Conservation (phyloP, 2,113 vertebrate species). For the Rattus rattus region DNA sequence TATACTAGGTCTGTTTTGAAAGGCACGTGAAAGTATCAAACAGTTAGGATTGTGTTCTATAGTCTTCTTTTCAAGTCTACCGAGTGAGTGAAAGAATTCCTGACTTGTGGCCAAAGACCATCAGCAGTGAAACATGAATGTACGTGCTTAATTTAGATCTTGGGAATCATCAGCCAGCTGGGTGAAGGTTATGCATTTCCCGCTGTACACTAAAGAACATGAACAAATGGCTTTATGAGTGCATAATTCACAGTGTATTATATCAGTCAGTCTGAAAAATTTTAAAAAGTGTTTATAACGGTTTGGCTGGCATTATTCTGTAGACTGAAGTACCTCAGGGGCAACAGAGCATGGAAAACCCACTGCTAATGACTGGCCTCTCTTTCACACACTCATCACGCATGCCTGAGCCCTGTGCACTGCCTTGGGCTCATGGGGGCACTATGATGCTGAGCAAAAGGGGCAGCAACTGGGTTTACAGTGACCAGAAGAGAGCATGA, state of each 20-base stretch:
- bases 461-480: background rate
- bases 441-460: background rate
- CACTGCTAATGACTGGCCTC: background rate
- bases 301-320: background rate
- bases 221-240: conserved; percentile 30
- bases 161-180: conserved; percentile 60
- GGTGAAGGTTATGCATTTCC: background rate
- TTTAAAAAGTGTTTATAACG: background rate
- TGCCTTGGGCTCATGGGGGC: conserved; percentile 44
- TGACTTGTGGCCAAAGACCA: conserved; percentile 47
- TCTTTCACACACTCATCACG: background rate
- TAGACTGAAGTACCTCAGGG: background rate
- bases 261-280: conserved; percentile 34
- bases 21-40: background rate
- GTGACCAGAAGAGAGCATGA: background rate
- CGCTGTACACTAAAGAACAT: conserved; percentile 6
- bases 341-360: background rate
- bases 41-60: background rate
- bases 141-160: conserved; percentile 47
- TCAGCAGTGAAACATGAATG: conserved; percentile 49
- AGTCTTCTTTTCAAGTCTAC: conserved; percentile 7
- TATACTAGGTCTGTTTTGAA: background rate
- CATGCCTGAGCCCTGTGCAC: background rate
- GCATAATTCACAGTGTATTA: conserved; percentile 32
- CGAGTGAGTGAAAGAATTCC: background rate